Conservation (phyloP, 2,113 vertebrate species). For the Phrynosoma blainvillii region DNA sequence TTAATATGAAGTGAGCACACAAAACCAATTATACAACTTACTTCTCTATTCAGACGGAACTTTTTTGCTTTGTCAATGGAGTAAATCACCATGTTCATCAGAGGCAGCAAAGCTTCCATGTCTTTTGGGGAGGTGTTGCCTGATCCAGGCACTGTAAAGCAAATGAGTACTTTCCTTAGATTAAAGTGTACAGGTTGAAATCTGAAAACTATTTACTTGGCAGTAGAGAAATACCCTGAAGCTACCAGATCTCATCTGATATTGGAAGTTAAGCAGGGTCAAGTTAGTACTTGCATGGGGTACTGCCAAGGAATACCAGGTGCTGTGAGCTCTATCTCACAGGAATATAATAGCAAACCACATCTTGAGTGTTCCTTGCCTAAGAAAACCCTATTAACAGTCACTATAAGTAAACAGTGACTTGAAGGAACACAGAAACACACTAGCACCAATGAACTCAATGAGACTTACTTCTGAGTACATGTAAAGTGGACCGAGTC, state of each 20-base stretch:
- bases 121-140: conserved; percentile 99
- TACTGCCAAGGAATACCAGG: too few species aligned
- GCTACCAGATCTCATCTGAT: too few species aligned
- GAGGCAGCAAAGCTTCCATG: conserved; percentile 94
- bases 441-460: not conserved
- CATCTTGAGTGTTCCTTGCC: too few species aligned
- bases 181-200: conserved; percentile 26
- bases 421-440: too few species aligned
- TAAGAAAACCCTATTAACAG: too few species aligned
- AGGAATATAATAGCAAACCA: too few species aligned
- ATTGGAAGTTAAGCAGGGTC: too few species aligned
- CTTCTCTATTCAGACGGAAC: conserved; percentile 96
- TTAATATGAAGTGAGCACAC: not conserved
- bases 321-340: too few species aligned
- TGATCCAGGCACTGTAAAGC: conserved; percentile 91
- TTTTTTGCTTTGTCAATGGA: conserved; percentile 98
- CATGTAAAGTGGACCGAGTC: not conserved
- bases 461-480: not conserved
- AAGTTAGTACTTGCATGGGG: too few species aligned
- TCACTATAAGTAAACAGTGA: too few species aligned
- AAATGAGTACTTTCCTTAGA: conserved; percentile 30
- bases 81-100: conserved; percentile 99
- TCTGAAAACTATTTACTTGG: not conserved
- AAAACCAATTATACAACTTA: conserved; percentile 62
- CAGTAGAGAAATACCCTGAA: not conserved